phyloP scores from a whole-genome alignment of 2,113 vertebrate genomes.

The Taxidea taxus region DNA sequence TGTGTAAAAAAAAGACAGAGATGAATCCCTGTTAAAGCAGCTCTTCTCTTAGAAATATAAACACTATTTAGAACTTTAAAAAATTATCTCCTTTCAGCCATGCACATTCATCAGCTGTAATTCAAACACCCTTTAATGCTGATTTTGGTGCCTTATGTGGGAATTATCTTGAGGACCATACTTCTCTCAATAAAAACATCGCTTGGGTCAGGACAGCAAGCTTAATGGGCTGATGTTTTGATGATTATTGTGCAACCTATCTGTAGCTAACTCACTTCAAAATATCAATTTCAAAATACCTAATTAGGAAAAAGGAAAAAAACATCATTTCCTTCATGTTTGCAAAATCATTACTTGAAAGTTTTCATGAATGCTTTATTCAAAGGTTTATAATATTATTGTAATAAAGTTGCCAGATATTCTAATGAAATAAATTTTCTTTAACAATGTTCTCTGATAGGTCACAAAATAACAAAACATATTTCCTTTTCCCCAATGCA shows the following conservation, averaged over 20 bases:
- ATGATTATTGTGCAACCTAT: slow-evolving; percentile 20
- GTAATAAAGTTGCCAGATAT: background rate
- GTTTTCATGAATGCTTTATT: background rate
- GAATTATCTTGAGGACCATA: slow-evolving; percentile 32
- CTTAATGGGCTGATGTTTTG: background rate
- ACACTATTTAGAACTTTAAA: slow-evolving; percentile 39
- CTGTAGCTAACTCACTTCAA: slow-evolving; percentile 4
- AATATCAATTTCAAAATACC: background rate
- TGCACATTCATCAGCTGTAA: slow-evolving; percentile 43
- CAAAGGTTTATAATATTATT: slow-evolving; percentile 11
- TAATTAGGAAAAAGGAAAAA: slow-evolving; percentile 2
- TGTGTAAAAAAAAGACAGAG: background rate
- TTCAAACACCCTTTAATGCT: slow-evolving; percentile 47
- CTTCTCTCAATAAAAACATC: slow-evolving; percentile 38
- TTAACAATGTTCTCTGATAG: background rate
- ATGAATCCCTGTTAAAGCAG: slow-evolving; percentile 45
- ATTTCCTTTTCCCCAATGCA: background rate
- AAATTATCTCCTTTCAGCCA: slow-evolving; percentile 47
- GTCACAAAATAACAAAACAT: background rate
- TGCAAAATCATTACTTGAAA: background rate
- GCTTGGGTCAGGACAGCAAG: background rate
- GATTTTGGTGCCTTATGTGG: slow-evolving; percentile 9
- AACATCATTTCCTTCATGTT: background rate
- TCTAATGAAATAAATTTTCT: slow-evolving; percentile 2
- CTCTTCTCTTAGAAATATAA: slow-evolving; percentile 51